A percentile compares a stretch with the other conserved stretches of the same genome.
Evolutionary conservation across 2,888 invertebrate species (phyloP).

Genomic region (Diploptera punctata): DNA sequence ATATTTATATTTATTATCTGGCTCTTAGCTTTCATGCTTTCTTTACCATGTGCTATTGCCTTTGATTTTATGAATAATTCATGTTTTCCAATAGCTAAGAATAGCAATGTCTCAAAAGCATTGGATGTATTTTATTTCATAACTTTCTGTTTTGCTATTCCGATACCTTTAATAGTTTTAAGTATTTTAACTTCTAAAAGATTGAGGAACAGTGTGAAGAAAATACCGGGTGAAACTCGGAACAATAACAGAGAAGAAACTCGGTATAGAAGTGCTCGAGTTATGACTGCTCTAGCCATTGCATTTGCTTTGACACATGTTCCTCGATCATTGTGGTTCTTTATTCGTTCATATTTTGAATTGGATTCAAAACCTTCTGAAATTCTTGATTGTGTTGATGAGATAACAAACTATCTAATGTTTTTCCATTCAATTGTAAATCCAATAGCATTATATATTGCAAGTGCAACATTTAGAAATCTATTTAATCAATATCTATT

Average conservation of each 20-base stretch:
- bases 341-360: not conserved
- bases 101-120: not conserved
- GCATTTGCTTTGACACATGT: not conserved
- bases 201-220: not conserved
- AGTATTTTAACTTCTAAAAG: not conserved
- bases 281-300: not conserved
- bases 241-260: not conserved
- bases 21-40: not conserved
- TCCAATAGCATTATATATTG: conserved; percentile 9
- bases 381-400: not conserved
- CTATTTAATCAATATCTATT: not conserved
- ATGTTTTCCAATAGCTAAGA: conserved; percentile 1
- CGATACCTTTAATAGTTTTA: not conserved
- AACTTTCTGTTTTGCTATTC: not conserved
- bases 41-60: not conserved
- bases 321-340: conserved; percentile 15
- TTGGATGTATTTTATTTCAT: conserved; percentile 10
- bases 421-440: conserved; percentile 2
- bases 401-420: not conserved
- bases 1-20: conserved; percentile 2
- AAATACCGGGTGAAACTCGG: not conserved
- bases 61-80: not conserved
- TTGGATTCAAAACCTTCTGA: not conserved
- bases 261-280: conserved; percentile 5
- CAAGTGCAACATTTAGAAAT: not conserved